phyloP scores from a whole-genome alignment of 1,140 invertebrate genomes.

The Gonatopus flavifemur region DNA sequence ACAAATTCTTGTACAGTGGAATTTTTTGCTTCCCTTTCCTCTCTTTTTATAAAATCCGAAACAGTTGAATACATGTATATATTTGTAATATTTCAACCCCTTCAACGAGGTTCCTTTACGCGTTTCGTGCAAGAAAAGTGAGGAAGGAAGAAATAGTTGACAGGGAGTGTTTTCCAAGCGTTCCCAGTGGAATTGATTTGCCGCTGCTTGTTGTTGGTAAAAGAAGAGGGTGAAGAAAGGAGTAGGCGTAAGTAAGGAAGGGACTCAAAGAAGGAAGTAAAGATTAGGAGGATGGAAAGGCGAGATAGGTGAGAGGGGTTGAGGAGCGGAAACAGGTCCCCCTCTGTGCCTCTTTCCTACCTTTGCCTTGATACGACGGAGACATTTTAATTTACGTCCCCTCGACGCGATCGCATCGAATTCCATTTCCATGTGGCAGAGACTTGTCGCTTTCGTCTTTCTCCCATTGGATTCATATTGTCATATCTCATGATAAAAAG shows the following conservation, averaged over 20 bases:
- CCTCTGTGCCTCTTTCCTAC: too few relatives aligned
- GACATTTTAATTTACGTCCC: slow-evolving; percentile 45
- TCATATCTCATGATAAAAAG: slow-evolving; percentile 2
- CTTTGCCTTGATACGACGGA: slow-evolving; percentile 20
- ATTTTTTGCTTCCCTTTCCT: neutral
- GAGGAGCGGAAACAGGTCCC: slow-evolving; percentile 12
- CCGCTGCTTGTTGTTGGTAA: too few relatives aligned
- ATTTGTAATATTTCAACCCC: too few relatives aligned
- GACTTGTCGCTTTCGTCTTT: neutral
- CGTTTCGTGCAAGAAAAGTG: slow-evolving; percentile 25
- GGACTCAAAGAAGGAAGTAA: slow-evolving; percentile 4
- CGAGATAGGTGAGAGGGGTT: slow-evolving; percentile 4
- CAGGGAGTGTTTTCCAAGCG: slow-evolving; percentile 25
- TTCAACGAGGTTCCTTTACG: neutral
- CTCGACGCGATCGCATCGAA: slow-evolving; percentile 20
- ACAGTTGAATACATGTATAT: too few relatives aligned
- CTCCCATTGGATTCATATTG: slow-evolving; percentile 19
- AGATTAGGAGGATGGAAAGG: slow-evolving; percentile 12
- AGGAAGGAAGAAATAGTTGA: too few relatives aligned
- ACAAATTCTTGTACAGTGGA: too few relatives aligned
- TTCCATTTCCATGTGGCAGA: slow-evolving; percentile 20
- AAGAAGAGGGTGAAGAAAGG: slow-evolving; percentile 18
- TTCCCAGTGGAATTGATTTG: slow-evolving; percentile 33
- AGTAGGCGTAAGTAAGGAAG: slow-evolving; percentile 2
- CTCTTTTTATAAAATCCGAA: too few relatives aligned